These are phyloP conservation scores for Chaenocephalus aceratus DNA, from an alignment of 2,113 vertebrate species.

Conservation along the genomic window DNA sequence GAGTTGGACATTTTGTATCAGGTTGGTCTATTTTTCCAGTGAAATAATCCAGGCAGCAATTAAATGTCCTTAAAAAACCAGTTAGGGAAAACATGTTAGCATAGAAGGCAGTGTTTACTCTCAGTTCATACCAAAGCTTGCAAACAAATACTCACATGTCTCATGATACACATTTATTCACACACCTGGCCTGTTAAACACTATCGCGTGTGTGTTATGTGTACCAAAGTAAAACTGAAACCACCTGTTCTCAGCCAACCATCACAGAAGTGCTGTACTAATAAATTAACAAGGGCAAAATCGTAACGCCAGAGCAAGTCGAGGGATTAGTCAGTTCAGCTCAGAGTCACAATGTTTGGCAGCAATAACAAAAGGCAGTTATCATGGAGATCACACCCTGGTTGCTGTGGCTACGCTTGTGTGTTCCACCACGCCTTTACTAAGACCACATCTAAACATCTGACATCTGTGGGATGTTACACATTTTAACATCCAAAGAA, in stretches of 20 bases:
- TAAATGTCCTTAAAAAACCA: neutral
- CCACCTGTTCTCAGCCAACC: slow-evolving; percentile 16
- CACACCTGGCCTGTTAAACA: neutral
- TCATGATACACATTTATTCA: slow-evolving; percentile 11
- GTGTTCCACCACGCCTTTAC: neutral
- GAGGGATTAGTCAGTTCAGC: slow-evolving; percentile 14
- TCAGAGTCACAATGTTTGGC: neutral
- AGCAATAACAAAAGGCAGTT: neutral
- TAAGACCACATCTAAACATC: neutral
- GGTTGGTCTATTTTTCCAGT: too few relatives aligned
- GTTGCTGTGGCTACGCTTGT: slow-evolving; percentile 2
- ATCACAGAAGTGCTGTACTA: slow-evolving; percentile 4
- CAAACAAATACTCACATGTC: neutral
- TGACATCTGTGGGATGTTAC: neutral
- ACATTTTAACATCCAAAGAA: neutral
- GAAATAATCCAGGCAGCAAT: too few relatives aligned
- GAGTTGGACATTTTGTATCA: too few relatives aligned
- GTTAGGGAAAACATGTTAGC: neutral
- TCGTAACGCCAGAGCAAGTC: neutral
- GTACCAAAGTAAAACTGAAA: neutral
- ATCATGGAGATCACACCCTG: neutral
- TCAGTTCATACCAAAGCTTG: neutral
- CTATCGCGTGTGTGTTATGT: neutral
- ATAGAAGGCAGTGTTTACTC: neutral
- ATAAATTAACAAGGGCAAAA: neutral